Evolutionary conservation across 1,140 invertebrate genomes (phyloP), one percentile per base, ranked within the genome.

Genomic region (Andrena cerasifolii): DNA sequence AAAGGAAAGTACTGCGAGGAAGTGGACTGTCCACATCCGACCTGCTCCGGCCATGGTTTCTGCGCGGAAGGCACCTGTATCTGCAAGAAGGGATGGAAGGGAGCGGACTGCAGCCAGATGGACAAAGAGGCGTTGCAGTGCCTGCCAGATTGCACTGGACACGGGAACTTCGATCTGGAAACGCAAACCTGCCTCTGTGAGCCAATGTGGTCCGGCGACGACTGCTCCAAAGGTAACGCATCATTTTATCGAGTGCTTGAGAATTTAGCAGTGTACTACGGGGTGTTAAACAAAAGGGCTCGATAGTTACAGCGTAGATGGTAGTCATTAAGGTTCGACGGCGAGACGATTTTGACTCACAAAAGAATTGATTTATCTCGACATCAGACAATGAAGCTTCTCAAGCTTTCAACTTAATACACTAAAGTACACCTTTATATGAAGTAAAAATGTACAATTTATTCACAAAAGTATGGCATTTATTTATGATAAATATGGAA

Each of bases 21-120:
- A 93, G 96, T 97, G 28, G 97, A 99, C 88, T 99, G 99, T 90
- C 97, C 98, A 1, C 97, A 99, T 92, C 97, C 98, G 1, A 98
- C 96, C 53, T 99, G 99, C 90, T 98, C 97, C 0, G 96, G 96
- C 14, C 98, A 99, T 89, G 99, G 99, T 18, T 98, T 98, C 84
- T 99, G 99, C 91, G 96, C 98, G 12, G 96, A 98, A 80, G 99
- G 99, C 2, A 94, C 95, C n/a, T 99, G 99, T 92, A 95, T 98
- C 43, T 99, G 99, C 91, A 99, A 99, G 91, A 98, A 98, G 88
- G 99, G 99, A 1, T 99, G 97, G 97, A 97, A 98, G 90, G 99
- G 99, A 0, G 87, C 93, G 0, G 98, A 99, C 87, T 99, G 99
- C 91, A 96, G 95, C 66, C 95, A 97, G 78, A 97, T 97, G 93